Evolutionary conservation across 2,888 invertebrate genomes (phyloP).

Genomic region (Apamea crenata): DNA sequence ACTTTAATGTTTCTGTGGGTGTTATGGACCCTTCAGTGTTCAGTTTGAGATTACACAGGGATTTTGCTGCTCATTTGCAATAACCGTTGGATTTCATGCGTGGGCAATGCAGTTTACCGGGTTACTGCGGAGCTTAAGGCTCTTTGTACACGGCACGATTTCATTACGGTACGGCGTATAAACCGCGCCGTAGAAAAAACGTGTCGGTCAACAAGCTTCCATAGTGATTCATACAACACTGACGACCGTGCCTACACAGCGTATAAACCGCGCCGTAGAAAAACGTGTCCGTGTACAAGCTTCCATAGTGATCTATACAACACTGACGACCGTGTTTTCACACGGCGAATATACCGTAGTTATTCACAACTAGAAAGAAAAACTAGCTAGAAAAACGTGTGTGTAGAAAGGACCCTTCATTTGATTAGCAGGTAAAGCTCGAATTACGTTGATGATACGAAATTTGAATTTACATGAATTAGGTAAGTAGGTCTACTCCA

Average conservation of each 20-base stretch:
- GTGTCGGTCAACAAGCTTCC: no score
- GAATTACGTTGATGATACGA: not conserved
- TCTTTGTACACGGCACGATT: no score
- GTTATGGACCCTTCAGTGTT: slow-evolving; percentile 3
- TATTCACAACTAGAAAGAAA: not conserved
- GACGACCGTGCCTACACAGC: not conserved
- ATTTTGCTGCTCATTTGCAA: slow-evolving; percentile 36
- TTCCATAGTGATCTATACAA: no score
- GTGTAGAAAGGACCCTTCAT: not conserved
- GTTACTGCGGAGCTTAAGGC: not conserved
- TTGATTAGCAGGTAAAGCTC: not conserved
- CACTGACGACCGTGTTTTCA: no score
- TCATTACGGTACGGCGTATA: no score
- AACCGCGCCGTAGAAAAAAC: no score
- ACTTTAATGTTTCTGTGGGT: slow-evolving; percentile 19
- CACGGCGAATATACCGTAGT: not conserved
- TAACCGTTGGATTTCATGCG: slow-evolving; percentile 43
- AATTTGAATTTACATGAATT: not conserved
- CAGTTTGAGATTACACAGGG: slow-evolving; percentile 38
- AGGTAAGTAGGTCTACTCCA: not conserved
- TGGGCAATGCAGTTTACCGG: slow-evolving; percentile 20
- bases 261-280: not conserved
- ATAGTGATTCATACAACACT: not conserved
- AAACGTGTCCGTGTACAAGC: no score
- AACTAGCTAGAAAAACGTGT: not conserved